Conservation (phyloP, 2,888 invertebrate genomes). For the Heliconius erato region DNA sequence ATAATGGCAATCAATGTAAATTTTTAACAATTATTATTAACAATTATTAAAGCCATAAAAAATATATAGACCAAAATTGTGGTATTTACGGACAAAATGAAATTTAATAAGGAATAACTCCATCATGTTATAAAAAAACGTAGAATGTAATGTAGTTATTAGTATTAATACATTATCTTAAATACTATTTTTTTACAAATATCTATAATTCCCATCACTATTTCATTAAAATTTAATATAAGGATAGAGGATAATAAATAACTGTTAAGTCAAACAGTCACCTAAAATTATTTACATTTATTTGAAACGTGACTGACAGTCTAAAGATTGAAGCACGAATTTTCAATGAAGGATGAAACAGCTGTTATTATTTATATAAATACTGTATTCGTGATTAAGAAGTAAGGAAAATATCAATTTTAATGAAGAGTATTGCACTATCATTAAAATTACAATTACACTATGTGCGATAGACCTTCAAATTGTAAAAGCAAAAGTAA, state of each 20-base stretch:
- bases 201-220: background rate
- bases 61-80: background rate
- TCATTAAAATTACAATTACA: background rate
- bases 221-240: background rate
- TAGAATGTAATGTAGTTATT: background rate
- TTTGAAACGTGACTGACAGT: constrained; percentile 50
- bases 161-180: background rate
- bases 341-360: constrained; percentile 48
- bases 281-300: constrained; percentile 45
- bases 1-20: background rate
- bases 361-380: constrained; percentile 44
- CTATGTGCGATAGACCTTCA: background rate
- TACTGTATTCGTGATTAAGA: constrained; percentile 47
- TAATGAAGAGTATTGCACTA: constrained; percentile 23
- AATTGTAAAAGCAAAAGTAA: background rate
- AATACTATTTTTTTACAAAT: background rate
- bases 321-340: constrained; percentile 49
- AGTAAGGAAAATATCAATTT: constrained; percentile 37
- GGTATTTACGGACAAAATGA: background rate
- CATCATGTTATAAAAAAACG: background rate
- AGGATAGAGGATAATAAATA: background rate
- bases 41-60: background rate
- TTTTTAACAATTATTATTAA: background rate
- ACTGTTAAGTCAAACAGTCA: constrained; percentile 31
- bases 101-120: background rate